Evolutionary conservation across 2,888 invertebrate genomes (phyloP).

Genomic region (Caenorhabditis sinica): DNA sequence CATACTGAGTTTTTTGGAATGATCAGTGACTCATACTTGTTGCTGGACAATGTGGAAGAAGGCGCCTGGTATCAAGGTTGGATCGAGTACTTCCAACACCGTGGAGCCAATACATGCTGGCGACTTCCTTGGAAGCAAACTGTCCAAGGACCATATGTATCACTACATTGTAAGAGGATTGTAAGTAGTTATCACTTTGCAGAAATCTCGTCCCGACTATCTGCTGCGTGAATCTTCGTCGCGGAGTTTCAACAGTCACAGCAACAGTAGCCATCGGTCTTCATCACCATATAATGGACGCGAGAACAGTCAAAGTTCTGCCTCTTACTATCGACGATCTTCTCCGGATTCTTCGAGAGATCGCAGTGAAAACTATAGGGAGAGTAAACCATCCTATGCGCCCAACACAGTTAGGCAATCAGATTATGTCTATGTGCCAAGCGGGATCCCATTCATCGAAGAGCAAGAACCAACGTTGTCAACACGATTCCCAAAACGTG

Average conservation of each 20-base stretch:
- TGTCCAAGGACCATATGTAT: conserved; percentile 12
- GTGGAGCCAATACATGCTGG: neutral
- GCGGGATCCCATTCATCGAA: neutral
- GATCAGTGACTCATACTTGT: neutral
- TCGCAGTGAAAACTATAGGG: neutral
- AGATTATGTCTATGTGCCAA: neutral
- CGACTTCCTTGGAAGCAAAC: neutral
- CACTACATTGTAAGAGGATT: neutral
- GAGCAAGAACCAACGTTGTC: neutral
- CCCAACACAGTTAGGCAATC: neutral
- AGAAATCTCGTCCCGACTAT: neutral
- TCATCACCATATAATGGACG: too few relatives aligned
- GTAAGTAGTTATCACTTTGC: neutral
- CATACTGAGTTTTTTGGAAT: conserved; percentile 18
- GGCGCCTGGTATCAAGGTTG: conserved; percentile 25
- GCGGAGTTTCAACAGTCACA: neutral
- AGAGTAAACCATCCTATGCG: neutral
- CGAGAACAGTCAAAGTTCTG: too few relatives aligned
- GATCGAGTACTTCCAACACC: conserved; percentile 15
- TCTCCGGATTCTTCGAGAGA: too few relatives aligned
- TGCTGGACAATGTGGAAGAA: neutral
- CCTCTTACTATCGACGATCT: too few relatives aligned
- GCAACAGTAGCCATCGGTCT: too few relatives aligned
- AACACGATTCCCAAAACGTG: neutral
- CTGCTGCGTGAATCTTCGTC: neutral